Percentiles rank a stretch among this genome's conserved stretches.
Conservation (phyloP, 23 tunicate species). For the Trididemnum clinides region DNA sequence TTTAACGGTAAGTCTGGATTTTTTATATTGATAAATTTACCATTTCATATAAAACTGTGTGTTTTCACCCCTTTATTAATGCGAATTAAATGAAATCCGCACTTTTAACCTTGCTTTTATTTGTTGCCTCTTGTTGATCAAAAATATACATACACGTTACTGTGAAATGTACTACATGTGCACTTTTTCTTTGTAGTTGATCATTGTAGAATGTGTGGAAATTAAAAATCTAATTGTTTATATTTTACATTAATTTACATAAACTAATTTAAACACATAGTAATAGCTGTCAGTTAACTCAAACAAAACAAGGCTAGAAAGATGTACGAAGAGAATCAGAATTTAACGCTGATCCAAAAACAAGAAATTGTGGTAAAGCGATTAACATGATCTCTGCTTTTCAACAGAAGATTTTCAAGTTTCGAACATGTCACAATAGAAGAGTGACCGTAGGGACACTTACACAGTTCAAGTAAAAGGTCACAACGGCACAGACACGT, state of each 20-base stretch:
- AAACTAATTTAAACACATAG: conserved; percentile 18
- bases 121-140: no score
- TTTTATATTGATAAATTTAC: no score
- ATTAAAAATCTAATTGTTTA: conserved; percentile 2
- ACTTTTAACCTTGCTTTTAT: no score
- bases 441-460: not conserved
- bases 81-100: no score
- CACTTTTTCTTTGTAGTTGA: no score
- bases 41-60: no score
- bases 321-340: not conserved
- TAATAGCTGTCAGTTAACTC: conserved; percentile 14
- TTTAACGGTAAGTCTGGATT: no score
- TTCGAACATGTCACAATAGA: not conserved
- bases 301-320: conserved; percentile 8
- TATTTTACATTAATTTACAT: conserved; percentile 14
- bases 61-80: no score
- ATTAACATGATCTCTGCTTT: not conserved
- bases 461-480: not conserved
- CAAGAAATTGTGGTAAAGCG: conserved; percentile 5
- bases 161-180: no score
- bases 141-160: no score
- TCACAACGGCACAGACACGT: not conserved
- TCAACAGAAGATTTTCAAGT: conserved; percentile 11
- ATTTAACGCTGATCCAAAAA: not conserved
- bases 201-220: not conserved